A percentile compares a stretch with the other conserved stretches of the same genome.
These are phyloP conservation scores for Kuschelorhynchus macadamiae DNA, from an alignment of 2,888 invertebrate genomes.

Conservation along the genomic window DNA sequence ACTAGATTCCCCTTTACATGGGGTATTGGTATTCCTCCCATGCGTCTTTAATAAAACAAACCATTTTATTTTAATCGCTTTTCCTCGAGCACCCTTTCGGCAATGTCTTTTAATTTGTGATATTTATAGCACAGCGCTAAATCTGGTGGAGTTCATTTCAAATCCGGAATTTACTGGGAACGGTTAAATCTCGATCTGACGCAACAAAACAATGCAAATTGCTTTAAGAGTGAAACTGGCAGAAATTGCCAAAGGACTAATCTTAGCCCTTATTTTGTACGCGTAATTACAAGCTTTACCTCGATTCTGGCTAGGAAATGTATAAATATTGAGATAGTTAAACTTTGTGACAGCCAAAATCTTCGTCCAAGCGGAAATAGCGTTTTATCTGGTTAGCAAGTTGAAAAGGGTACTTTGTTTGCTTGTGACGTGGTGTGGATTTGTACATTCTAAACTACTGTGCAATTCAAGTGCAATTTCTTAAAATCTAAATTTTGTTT, in stretches of 20 bases:
- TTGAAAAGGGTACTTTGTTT: conserved; percentile 20
- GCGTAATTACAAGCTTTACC: conserved; percentile 46
- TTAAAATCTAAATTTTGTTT: too few species aligned
- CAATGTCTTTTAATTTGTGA: conserved; percentile 36
- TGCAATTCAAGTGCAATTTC: too few species aligned
- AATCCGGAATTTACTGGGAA: conserved; percentile 41
- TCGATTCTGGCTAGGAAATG: conserved; percentile 36
- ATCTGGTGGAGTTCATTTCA: conserved; percentile 44
- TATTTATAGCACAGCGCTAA: conserved; percentile 35
- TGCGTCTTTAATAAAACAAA: conserved; percentile 20
- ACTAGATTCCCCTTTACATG: too few species aligned
- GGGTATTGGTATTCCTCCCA: too few species aligned
- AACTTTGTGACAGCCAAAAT: conserved; percentile 33
- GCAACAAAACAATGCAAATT: conserved; percentile 59
- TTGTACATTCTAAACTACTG: conserved; percentile 3
- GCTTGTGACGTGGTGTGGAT: neutral
- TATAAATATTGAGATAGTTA: conserved; percentile 37
- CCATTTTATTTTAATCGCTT: conserved; percentile 33
- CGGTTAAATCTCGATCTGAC: conserved; percentile 55
- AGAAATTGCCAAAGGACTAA: conserved; percentile 54
- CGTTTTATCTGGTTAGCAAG: conserved; percentile 24
- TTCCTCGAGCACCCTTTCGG: conserved; percentile 22
- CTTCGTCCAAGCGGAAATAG: conserved; percentile 4
- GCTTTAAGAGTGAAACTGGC: conserved; percentile 55
- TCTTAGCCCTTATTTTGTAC: conserved; percentile 43